Evolutionary conservation across 2,113 vertebrate genomes (phyloP).

Genomic region (Microcebus griseorufus): DNA sequence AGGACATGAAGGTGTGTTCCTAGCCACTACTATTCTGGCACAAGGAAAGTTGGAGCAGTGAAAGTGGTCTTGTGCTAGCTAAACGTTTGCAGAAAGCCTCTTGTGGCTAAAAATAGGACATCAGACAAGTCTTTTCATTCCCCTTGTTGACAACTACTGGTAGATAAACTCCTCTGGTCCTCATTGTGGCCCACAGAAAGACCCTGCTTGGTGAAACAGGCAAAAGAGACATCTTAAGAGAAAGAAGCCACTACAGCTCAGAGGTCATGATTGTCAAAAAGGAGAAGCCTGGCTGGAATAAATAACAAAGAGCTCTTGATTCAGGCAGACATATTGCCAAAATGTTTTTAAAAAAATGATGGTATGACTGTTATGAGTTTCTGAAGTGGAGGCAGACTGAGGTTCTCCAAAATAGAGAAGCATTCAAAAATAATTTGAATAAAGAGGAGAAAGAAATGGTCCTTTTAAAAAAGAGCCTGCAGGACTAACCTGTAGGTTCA

Average conservation of each 20-base stretch:
- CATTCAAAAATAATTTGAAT: neutral
- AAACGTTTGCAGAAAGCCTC: neutral
- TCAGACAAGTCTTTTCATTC: neutral
- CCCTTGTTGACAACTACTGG: neutral
- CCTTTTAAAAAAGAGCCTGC: neutral
- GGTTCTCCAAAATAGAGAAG: neutral
- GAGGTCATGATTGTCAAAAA: neutral
- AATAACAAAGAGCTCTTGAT: neutral
- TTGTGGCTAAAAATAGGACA: neutral
- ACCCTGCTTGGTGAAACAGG: neutral
- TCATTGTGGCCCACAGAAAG: neutral
- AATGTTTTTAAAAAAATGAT: neutral
- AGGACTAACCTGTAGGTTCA: neutral
- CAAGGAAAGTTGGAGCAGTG: neutral
- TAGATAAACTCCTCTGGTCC: neutral
- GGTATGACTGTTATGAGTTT: neutral
- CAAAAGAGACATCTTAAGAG: neutral
- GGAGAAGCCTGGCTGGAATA: neutral
- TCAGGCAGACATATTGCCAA: neutral
- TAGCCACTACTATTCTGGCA: neutral
- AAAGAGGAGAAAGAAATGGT: neutral
- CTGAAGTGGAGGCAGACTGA: neutral
- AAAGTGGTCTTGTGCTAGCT: neutral
- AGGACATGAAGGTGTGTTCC: neutral
- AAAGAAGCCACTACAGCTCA: neutral